A percentile compares a stretch with the other conserved stretches of the same genome.
phyloP scores from a whole-genome alignment of 2,888 invertebrate genomes.

The Julus scanicus region DNA sequence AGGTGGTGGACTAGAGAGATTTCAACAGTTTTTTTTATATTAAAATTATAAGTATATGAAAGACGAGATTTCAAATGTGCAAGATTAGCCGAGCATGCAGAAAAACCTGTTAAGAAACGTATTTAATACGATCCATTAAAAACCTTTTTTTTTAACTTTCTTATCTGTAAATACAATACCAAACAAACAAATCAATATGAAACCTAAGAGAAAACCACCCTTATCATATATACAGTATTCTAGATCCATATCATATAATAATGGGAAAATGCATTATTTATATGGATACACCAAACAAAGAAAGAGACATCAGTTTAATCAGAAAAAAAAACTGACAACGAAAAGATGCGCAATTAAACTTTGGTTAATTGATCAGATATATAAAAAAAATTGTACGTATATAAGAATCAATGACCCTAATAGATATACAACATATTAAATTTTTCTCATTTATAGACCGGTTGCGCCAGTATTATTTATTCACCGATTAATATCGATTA shows the following conservation, averaged over 20 bases:
- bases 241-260: not conserved
- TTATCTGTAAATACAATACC: not conserved
- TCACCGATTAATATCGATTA: not conserved
- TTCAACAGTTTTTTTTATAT: not conserved
- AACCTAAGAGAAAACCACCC: not conserved
- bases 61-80: not conserved
- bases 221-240: not conserved
- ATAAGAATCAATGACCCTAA: constrained; percentile 12
- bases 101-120: constrained; percentile 36
- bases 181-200: not conserved
- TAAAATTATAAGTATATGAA: constrained; percentile 2
- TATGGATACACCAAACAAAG: not conserved
- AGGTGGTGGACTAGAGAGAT: not conserved
- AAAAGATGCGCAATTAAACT: constrained; percentile 32
- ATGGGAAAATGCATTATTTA: constrained; percentile 31
- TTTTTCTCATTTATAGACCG: not conserved
- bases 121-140: not conserved
- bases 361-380: not conserved
- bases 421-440: not conserved
- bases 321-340: not conserved
- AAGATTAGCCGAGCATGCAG: constrained; percentile 20
- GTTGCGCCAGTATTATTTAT: not conserved
- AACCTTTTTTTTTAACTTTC: not conserved
- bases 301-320: not conserved
- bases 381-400: not conserved